Conservation (phyloP, 2,797 vertebrate genomes). For the Calcarius lapponicus region DNA sequence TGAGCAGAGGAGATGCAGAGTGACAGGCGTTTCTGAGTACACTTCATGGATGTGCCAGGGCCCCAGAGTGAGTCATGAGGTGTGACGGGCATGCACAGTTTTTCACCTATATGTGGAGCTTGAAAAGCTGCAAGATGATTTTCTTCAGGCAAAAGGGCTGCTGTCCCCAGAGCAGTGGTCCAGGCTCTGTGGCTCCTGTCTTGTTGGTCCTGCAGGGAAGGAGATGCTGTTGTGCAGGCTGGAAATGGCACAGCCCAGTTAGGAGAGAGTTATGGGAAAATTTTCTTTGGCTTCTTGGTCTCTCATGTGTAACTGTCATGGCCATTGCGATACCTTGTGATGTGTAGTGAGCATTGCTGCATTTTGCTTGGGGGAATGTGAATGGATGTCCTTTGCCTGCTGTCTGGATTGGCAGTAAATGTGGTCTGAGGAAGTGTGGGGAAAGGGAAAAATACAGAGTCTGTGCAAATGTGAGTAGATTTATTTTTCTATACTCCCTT, state of each 20-base stretch:
- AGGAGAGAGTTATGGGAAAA: background rate
- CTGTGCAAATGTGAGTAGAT: background rate
- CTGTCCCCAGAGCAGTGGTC: background rate
- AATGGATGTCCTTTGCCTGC: background rate
- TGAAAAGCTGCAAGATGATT: background rate
- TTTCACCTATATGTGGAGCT: background rate
- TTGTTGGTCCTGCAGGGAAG: background rate
- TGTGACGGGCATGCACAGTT: background rate
- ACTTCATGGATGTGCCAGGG: background rate
- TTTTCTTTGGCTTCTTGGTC: background rate
- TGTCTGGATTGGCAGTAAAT: background rate
- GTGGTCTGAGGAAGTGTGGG: background rate
- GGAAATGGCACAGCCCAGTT: background rate
- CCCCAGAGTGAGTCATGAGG: background rate
- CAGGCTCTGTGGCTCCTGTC: accelerated
- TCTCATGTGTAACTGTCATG: background rate
- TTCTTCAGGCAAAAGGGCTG: background rate
- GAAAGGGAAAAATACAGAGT: background rate
- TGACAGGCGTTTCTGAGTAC: conserved; percentile 28
- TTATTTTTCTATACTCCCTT: background rate
- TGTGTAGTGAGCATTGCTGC: accelerated
- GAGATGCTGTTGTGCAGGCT: background rate
- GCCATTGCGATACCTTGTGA: background rate
- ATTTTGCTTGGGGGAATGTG: background rate
- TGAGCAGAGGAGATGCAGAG: background rate